Evolutionary conservation across 1,140 invertebrate genomes (phyloP), one percentile per base, ranked within the genome.

Genomic region (Aleiodes sp.): DNA sequence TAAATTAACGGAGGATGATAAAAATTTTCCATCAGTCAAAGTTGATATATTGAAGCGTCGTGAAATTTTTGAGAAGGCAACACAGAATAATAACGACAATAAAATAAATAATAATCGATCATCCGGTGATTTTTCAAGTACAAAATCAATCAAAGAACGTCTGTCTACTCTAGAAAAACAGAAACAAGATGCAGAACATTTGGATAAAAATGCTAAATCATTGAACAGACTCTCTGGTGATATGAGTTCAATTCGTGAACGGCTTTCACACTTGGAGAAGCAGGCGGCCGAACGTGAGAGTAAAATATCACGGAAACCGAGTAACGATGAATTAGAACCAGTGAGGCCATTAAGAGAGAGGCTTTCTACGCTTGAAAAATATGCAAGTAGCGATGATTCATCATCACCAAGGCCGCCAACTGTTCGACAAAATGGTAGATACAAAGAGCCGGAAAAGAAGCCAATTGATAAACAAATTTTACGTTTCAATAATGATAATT

Each of bases 41-140:
- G 91, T 95, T 4, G 91, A 95, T 78, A 92, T 96, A 70, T 88
- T 91, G 56, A 94, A 94, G 82, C 87, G 93, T 73, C 91, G 93
- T 72, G 92, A 94, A 80, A 89, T 95, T 43, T 95, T 95, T 75
- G 94, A 95, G 81, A 91, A 88, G 73, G 83, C 82, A 2, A 78
- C 79, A 19, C 80, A 83, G 61, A 75, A 82, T 31, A 78, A 21
- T 12, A 46, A 8, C 2, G 83, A 85, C 10, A 69, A 28, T 10
- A 79, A 82, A n/a, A 68, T 79, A 14, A 82, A 79, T 65, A 73
- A 70, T 35, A 73, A 65, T n/a, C 87, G 80, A 71, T 86, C 84
- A 76, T 83, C 88, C 61, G 87, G 88, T 73, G 91, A 92, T 65
- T 88, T 91, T 63, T 79, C 84, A 1, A 89, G 89, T 52, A 84